Percentiles rank a stretch among this genome's conserved stretches.
Evolutionary conservation across 2,888 invertebrate species (phyloP).

Genomic region (Ormia ochracea): DNA sequence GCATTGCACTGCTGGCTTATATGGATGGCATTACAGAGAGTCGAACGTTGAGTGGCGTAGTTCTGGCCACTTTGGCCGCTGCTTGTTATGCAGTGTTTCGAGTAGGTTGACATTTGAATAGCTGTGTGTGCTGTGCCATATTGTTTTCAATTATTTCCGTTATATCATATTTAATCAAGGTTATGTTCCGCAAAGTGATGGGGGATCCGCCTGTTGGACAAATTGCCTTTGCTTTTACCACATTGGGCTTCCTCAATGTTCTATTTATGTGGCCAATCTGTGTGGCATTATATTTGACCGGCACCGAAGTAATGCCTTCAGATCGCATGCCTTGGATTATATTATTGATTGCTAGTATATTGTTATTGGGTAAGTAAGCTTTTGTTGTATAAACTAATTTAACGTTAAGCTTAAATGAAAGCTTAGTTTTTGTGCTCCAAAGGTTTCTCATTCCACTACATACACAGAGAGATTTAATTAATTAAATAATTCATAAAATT

Average conservation of each 20-base stretch:
- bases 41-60: conserved; percentile 92
- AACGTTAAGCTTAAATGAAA: too few relatives aligned
- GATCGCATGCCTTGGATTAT: conserved; percentile 92
- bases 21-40: conserved; percentile 96
- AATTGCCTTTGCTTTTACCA: conserved; percentile 94
- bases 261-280: conserved; percentile 94
- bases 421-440: too few relatives aligned
- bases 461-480: too few relatives aligned
- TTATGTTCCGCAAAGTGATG: conserved; percentile 94
- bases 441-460: too few relatives aligned
- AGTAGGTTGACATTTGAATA: conserved; percentile 78
- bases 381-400: not conserved
- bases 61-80: conserved; percentile 92
- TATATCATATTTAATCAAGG: conserved; percentile 79
- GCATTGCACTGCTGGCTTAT: conserved; percentile 93
- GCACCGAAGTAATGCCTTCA: conserved; percentile 89
- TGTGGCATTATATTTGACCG: conserved; percentile 89
- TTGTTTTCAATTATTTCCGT: conserved; percentile 58
- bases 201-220: conserved; percentile 95
- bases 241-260: conserved; percentile 92
- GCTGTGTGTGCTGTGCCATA: conserved; percentile 15
- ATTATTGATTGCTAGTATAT: conserved; percentile 86
- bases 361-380: conserved; percentile 83
- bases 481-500: too few relatives aligned
- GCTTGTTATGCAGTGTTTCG: conserved; percentile 96